These are phyloP conservation scores for Vombatus ursinus DNA, from an alignment of 2,113 vertebrate genomes.

Conservation along the genomic window DNA sequence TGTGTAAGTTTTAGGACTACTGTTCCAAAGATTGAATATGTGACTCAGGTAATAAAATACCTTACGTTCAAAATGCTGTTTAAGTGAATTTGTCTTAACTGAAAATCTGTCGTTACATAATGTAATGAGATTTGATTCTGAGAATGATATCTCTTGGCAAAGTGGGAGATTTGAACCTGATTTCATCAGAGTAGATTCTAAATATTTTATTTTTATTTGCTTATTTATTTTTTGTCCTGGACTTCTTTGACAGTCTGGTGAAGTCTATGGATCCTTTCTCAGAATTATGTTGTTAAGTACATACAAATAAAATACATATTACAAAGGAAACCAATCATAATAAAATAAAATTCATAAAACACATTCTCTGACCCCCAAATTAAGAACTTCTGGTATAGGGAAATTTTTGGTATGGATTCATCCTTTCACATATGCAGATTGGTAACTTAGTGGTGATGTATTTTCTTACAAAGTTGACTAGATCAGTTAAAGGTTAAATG, in stretches of 20 bases:
- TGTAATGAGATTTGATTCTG: background rate
- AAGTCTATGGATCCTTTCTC: background rate
- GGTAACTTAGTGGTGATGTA: background rate
- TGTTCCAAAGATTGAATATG: background rate
- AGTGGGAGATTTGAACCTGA: background rate
- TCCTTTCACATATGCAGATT: background rate
- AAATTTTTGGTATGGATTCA: background rate
- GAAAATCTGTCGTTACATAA: background rate
- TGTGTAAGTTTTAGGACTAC: background rate
- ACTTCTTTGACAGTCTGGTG: background rate
- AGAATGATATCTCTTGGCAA: background rate
- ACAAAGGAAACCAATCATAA: background rate
- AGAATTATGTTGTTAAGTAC: background rate
- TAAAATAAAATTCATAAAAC: background rate
- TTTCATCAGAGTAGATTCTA: background rate
- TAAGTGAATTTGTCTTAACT: background rate
- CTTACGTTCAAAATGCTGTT: background rate
- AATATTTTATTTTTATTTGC: background rate
- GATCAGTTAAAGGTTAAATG: background rate
- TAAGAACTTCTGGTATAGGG: background rate
- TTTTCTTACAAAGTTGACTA: background rate
- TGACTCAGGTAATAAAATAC: background rate
- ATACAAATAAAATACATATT: background rate
- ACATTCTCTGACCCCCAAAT: background rate
- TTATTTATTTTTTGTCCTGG: background rate